Percentiles rank a stretch among this genome's conserved stretches.
phyloP scores from a whole-genome alignment of 2,888 invertebrate species.

The Nomada fucata region DNA sequence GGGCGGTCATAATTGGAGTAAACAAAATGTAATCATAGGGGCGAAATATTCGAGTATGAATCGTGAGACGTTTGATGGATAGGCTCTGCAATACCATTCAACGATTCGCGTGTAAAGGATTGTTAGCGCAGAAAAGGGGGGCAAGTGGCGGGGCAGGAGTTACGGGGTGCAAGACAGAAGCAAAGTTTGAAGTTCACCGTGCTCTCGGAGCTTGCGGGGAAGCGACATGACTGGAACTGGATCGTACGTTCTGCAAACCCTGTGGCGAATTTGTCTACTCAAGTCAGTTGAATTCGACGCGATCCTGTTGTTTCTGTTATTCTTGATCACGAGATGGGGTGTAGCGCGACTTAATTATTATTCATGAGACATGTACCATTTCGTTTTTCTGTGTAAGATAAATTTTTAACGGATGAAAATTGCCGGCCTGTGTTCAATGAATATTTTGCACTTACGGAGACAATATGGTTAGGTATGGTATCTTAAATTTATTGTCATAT shows the following conservation, averaged over 20 bases:
- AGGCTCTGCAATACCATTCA: background rate
- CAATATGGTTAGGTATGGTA: too few species aligned
- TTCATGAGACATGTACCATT: background rate
- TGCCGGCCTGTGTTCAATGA: too few species aligned
- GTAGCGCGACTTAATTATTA: background rate
- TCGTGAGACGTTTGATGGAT: background rate
- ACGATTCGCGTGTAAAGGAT: constrained; percentile 14
- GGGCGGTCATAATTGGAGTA: constrained; percentile 1
- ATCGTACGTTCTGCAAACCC: constrained; percentile 17
- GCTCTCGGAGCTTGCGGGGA: constrained; percentile 10
- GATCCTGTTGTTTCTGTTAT: constrained; percentile 22
- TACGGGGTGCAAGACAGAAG: background rate
- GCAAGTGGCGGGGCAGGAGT: background rate
- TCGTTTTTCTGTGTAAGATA: background rate
- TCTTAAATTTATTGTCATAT: too few species aligned
- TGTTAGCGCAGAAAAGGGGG: background rate
- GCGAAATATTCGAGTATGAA: constrained; percentile 6
- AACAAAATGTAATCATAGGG: constrained; percentile 8
- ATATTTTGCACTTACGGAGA: too few species aligned
- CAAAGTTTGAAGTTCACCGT: constrained; percentile 20
- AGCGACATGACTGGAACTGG: constrained; percentile 25
- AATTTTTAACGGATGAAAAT: too few species aligned
- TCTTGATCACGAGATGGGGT: constrained; percentile 1
- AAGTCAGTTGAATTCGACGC: constrained; percentile 26
- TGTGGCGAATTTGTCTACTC: constrained; percentile 30